Conservation (phyloP, 23 tunicate genomes). For the Ciona savignyi region DNA sequence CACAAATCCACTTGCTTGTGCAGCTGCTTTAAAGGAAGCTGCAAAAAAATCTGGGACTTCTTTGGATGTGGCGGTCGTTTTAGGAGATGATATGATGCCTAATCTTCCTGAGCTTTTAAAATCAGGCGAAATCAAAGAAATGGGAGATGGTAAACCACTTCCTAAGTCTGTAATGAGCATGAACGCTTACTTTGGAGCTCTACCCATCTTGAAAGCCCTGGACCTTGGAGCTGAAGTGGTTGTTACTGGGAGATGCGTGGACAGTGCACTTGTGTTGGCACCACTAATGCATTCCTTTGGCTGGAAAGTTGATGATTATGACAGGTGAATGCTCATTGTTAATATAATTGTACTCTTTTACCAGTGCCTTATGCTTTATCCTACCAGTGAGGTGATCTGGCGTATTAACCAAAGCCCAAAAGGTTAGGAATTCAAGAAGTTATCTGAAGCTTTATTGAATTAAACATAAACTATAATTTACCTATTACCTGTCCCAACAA, state of each 20-base stretch:
- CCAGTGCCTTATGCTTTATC: too few species aligned
- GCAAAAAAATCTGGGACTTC: conserved; percentile 30
- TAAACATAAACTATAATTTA: too few species aligned
- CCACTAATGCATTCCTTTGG: conserved; percentile 83
- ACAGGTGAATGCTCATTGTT: conserved; percentile 36
- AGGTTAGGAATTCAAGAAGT: too few species aligned
- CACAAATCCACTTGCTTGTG: too few species aligned
- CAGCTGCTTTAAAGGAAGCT: conserved; percentile 27
- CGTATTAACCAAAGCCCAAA: too few species aligned
- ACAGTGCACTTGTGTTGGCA: conserved; percentile 70
- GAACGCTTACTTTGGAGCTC: conserved; percentile 92
- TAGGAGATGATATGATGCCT: conserved; percentile 73
- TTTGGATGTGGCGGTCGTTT: conserved; percentile 39
- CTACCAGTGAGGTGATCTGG: too few species aligned
- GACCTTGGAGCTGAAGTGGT: too few species aligned
- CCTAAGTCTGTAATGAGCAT: conserved; percentile 66
- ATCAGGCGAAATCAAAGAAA: conserved; percentile 17
- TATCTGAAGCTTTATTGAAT: too few species aligned
- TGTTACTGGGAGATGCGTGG: too few species aligned
- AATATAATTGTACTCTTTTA: too few species aligned
- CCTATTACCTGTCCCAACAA: too few species aligned
- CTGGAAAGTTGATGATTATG: conserved; percentile 66
- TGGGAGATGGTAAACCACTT: conserved; percentile 23
- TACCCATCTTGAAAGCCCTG: conserved; percentile 62
- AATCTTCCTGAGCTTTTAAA: not conserved